Evolutionary conservation across 2,888 invertebrate species (phyloP).

Genomic region (Orthonevra nobilis): DNA sequence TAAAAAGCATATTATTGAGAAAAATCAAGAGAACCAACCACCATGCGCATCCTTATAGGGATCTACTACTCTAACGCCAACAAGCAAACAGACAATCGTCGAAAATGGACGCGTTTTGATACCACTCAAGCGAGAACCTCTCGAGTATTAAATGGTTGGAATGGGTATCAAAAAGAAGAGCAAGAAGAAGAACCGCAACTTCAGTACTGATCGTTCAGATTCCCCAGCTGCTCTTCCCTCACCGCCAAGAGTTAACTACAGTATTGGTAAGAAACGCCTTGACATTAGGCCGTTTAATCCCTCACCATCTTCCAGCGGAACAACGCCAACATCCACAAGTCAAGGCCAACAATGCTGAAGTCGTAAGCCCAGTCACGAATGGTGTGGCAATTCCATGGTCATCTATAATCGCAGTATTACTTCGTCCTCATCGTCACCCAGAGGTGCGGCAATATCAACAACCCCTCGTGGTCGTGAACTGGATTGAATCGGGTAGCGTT

Average conservation of each 20-base stretch:
- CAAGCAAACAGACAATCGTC: slow-evolving; percentile 72
- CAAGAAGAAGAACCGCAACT: slow-evolving; percentile 84
- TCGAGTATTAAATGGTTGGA: slow-evolving; percentile 87
- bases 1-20: slow-evolving; percentile 78
- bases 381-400: slow-evolving; percentile 87
- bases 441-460: slow-evolving; percentile 76
- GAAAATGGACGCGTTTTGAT: slow-evolving; percentile 82
- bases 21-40: slow-evolving; percentile 79
- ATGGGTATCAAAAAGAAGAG: slow-evolving; percentile 86
- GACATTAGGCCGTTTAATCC: slow-evolving; percentile 83
- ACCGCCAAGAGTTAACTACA: slow-evolving; percentile 85
- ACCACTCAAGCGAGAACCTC: slow-evolving; percentile 86
- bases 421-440: slow-evolving; percentile 71
- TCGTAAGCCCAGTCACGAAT: slow-evolving; percentile 78
- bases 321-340: slow-evolving; percentile 49
- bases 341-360: slow-evolving; percentile 25
- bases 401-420: slow-evolving; percentile 84
- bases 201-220: slow-evolving; percentile 83
- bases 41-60: slow-evolving; percentile 68
- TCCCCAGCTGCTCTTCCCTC: slow-evolving; percentile 85
- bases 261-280: slow-evolving; percentile 81
- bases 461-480: slow-evolving; percentile 78
- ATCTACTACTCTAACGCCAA: slow-evolving; percentile 62
- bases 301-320: slow-evolving; percentile 71
- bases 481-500: slow-evolving; percentile 80